Percentiles rank a stretch among this genome's conserved stretches.
Conservation (phyloP, 2,797 vertebrate species). For the Pempheris klunzingeri region DNA sequence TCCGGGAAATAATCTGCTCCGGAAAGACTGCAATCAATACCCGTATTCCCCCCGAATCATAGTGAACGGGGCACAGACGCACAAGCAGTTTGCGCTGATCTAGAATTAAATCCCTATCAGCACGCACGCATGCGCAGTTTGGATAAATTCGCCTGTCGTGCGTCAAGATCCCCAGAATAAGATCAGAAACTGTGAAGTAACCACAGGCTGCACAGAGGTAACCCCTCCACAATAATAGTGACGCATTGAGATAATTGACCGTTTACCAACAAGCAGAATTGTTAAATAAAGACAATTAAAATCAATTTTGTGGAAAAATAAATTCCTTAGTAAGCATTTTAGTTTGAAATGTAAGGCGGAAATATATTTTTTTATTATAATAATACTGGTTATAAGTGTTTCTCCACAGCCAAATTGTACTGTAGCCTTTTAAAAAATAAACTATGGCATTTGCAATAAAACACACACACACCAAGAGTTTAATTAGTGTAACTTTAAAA, state of each 20-base stretch:
- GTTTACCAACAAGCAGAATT: neutral
- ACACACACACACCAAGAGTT: neutral
- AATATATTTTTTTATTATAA: neutral
- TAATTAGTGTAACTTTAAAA: neutral
- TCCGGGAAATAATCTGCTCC: neutral
- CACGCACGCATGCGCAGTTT: conserved; percentile 70
- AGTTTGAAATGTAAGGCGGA: conserved; percentile 19
- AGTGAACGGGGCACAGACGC: conserved; percentile 6
- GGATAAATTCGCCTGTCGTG: neutral
- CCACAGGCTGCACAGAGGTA: too few relatives aligned
- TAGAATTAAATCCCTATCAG: conserved; percentile 57
- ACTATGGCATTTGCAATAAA: neutral
- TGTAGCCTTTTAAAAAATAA: neutral
- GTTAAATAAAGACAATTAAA: too few relatives aligned
- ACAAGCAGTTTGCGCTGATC: conserved; percentile 29
- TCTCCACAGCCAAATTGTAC: neutral
- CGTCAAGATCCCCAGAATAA: neutral
- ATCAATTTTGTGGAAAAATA: too few relatives aligned
- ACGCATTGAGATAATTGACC: too few relatives aligned
- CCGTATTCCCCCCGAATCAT: conserved; percentile 17
- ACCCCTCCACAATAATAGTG: too few relatives aligned
- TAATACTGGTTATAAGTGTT: neutral
- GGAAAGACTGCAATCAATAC: conserved; percentile 12
- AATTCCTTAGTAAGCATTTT: conserved; percentile 11
- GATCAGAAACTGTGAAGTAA: neutral